Evolutionary conservation across 53 echinoderm and acorn worm species (phyloP).

Genomic region (Mesocentrotus franciscanus): DNA sequence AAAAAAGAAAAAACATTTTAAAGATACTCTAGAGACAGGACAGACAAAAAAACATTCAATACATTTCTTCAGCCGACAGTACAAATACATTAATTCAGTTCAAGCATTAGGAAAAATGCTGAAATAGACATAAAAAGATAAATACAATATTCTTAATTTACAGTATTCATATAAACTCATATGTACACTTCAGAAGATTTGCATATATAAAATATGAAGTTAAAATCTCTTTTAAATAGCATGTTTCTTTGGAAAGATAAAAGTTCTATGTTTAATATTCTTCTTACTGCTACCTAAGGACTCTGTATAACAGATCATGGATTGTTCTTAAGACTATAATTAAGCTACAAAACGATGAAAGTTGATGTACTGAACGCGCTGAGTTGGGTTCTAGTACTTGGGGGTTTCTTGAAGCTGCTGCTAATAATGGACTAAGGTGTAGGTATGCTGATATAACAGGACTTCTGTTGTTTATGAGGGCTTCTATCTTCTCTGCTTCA

Average conservation of each 20-base stretch:
- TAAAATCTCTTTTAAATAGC: slow-evolving; percentile 62
- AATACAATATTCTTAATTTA: slow-evolving; percentile 57
- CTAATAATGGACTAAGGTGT: slow-evolving; percentile 82
- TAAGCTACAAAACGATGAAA: slow-evolving; percentile 39
- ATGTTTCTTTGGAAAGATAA: slow-evolving; percentile 66
- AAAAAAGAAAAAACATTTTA: neutral
- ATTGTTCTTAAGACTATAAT: slow-evolving; percentile 51
- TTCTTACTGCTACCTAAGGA: slow-evolving; percentile 57
- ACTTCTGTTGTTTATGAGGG: slow-evolving; percentile 90
- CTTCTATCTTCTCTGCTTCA: slow-evolving; percentile 91
- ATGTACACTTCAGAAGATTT: slow-evolving; percentile 62
- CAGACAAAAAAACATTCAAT: neutral
- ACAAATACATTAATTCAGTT: neutral
- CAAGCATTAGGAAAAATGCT: slow-evolving; percentile 15
- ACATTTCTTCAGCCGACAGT: slow-evolving; percentile 45
- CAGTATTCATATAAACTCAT: slow-evolving; percentile 62
- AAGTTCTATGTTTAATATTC: neutral
- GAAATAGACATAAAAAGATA: slow-evolving; percentile 34
- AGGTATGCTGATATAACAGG: slow-evolving; percentile 83
- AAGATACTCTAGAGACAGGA: neutral
- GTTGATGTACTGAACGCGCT: slow-evolving; percentile 29
- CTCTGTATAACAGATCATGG: neutral
- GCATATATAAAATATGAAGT: slow-evolving; percentile 64
- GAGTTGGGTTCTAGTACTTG: slow-evolving; percentile 59
- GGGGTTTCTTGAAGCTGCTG: slow-evolving; percentile 75